These are phyloP conservation scores for Hetaerina titia DNA, from an alignment of 2,888 invertebrate species.

Conservation along the genomic window DNA sequence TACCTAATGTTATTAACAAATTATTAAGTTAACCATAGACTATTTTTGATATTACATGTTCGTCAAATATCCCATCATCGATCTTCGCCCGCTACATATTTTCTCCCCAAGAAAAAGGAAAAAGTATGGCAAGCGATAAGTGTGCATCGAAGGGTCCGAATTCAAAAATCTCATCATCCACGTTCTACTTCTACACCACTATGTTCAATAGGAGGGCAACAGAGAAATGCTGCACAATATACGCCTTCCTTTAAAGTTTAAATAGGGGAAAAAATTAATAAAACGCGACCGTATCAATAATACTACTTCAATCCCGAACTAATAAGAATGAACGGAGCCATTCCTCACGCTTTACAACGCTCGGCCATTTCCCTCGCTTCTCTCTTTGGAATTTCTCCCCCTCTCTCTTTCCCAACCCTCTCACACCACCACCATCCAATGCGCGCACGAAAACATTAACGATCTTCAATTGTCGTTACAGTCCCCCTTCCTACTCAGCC, in stretches of 20 bases:
- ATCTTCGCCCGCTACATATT: no score
- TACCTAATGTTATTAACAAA: no score
- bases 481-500: not conserved
- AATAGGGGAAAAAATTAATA: not conserved
- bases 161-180: not conserved
- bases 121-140: not conserved
- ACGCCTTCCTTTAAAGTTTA: not conserved
- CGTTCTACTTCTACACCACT: no score
- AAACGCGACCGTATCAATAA: not conserved
- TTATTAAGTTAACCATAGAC: no score
- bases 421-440: not conserved
- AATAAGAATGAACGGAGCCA: slow-evolving; percentile 34
- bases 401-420: not conserved
- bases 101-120: not conserved
- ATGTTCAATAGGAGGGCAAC: no score
- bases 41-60: no score
- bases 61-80: no score
- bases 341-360: not conserved
- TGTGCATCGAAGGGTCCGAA: not conserved
- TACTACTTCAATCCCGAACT: slow-evolving; percentile 11
- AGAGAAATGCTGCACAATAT: no score
- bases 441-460: slow-evolving; percentile 14
- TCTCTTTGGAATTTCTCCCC: no score
- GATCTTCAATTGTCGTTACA: slow-evolving; percentile 37
- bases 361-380: not conserved